phyloP scores from a whole-genome alignment of 2,113 vertebrate genomes.

The Thinocorus orbignyianus region DNA sequence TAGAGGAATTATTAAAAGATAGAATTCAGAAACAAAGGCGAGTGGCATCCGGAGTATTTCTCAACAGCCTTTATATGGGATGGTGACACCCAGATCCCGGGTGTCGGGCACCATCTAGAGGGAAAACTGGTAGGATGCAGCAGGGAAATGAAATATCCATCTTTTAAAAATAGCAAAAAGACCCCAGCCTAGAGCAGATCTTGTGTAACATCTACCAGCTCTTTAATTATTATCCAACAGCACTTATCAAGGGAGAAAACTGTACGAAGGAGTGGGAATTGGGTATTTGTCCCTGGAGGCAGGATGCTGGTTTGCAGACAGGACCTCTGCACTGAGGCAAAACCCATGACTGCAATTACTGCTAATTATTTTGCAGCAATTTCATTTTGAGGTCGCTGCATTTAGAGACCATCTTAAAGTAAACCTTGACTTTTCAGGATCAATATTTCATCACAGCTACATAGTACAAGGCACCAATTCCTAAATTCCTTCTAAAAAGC shows the following conservation, averaged over 20 bases:
- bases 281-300: background rate
- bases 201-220: background rate
- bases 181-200: background rate
- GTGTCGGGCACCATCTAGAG: slow-evolving; percentile 70
- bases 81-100: background rate
- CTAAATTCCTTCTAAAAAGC: background rate
- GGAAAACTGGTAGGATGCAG: background rate
- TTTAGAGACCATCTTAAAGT: background rate
- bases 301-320: background rate
- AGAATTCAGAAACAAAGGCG: slow-evolving; percentile 52
- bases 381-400: background rate
- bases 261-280: background rate
- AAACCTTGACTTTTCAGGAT: background rate
- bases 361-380: background rate
- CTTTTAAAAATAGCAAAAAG: background rate
- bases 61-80: background rate
- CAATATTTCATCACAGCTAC: background rate
- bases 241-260: background rate
- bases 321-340: background rate
- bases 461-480: background rate
- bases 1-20: background rate
- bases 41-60: background rate
- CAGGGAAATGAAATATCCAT: background rate
- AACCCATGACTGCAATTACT: background rate
- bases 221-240: background rate